Evolutionary conservation across 2,888 invertebrate species (phyloP), one percentile per base, ranked within the genome.

Genomic region (Phyllotreta striolata): DNA sequence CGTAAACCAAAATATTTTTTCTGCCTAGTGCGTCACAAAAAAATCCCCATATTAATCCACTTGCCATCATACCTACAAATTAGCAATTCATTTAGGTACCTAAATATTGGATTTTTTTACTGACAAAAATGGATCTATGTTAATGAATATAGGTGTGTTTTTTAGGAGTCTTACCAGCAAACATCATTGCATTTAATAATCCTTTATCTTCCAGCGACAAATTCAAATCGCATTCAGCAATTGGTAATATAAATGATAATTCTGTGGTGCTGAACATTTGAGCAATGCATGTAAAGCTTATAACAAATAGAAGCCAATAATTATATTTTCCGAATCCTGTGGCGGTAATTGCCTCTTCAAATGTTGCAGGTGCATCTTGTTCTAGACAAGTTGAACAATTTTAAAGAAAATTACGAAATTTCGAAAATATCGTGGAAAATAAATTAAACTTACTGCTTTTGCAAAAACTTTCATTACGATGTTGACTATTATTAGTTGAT

Each of bases 31-130:
- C 89, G 76, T 92, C 92, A 0, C 91, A 89, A 5, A 91, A 78
- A 75, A 88, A 91, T 0, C 92, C 92, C 92, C 93, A 93, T 1
- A 91, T 67, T 76, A 91, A 85, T 0, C 90, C 89, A 40, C 91
- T 90, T 0, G 86, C 83, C 70, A 90, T 88, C 91, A 92, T 92
- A 24, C 91, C 92, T 91, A 76, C 0, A 76, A 56, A 39, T 47
- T 34, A 35, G 0, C 10, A 37, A 37, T 13, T 41, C 12, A 24
- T n/a, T n/a, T n/a, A n/a, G n/a, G n/a, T n/a, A n/a, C n/a, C n/a
- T n/a, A n/a, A n/a, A n/a, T n/a, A n/a, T n/a, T n/a, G n/a, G n/a
- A n/a, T n/a, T n/a, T n/a, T n/a, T n/a, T n/a, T n/a, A n/a, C n/a
- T 24, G 24, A 24, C 4, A 3, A 24, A 24, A 24, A 3, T 24